Evolutionary conservation across 2,113 vertebrate species (phyloP), one percentile per base, ranked within the genome.

Genomic region (Eurypyga helias): DNA sequence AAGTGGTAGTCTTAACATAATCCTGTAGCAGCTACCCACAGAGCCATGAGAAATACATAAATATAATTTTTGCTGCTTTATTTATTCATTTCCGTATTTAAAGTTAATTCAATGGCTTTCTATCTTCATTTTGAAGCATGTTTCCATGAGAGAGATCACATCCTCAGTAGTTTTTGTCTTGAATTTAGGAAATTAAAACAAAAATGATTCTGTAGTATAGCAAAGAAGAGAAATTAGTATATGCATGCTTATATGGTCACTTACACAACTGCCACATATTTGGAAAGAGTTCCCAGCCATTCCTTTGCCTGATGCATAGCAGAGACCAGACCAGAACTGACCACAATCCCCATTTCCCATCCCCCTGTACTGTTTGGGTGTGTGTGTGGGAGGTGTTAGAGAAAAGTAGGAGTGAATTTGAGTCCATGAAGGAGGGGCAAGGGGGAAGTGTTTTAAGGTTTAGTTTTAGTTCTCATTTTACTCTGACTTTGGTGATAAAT

Each of bases 11-110:
- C 17, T 83, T 45, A 81, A 65, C 31, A 57, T 57, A 78, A 57
- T 79, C 23, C 13, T 71, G 2, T 55, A 64, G 10, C 49, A 55
- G n/a, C n/a, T n/a, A 20, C 6, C 7, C 61, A 13, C 21, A 57
- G 28, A 48, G 11, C 34, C 3, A 0, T 61, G 54, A 61, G 33
- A 93, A 90, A 69, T 45, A 49, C 0, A 0, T 24, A 38, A 28
- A 45, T 33, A 17, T 60, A 41, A 25, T n/a, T 87, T 49, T 65
- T 5, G 33, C 46, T 8, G 2, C 9, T 85, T 87, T 83, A 87
- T 58, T 18, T 8, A 66, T 80, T 4, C 21, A 17, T 5, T 87
- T 89, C 38, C 10, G 7, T 89, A 20, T 82, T 72, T 84, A 57
- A 55, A 71, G 4, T 71, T 70, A 62, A 33, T 84, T 77, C 19